Base-by-base conservation (phyloP, 2,113 vertebrate genomes). In the Coturnix japonica region DNA sequence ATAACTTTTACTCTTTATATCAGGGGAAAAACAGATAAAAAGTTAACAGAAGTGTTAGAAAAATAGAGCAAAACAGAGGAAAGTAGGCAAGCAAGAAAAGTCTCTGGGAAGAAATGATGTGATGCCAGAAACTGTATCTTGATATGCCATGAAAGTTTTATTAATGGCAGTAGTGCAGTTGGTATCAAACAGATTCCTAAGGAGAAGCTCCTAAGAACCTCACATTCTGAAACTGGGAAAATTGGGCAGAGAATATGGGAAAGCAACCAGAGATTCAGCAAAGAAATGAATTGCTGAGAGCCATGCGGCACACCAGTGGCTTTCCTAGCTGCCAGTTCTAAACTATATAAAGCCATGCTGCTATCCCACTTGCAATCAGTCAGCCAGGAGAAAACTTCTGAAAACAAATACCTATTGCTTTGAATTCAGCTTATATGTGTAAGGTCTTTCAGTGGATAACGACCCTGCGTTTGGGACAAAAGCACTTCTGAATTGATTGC, bases 401-500 rank as follows among this genome's bases (percentile, higher is more conserved):
- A 25, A 31, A 64, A 28, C 7, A 18, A 28, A 15, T 2, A 17
- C 16, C 47, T 9, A 22, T 1, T 39, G 28, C 18, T 57, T 28
- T 17, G 53, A 72, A 17, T 1, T 84, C 70, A 47, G 15, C 17
- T 46, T n/a, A 12, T 1, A 53, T 2, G 21, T 47, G 12, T 11
- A 4, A 47, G 28, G 3, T 28, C 43, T 65, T 39, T 11, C 65
- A 37, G 10, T 1, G 16, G 33, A 31, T n/a, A 35, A 39, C 7
- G 30, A 3, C 4, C 1, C 17, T 1, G n/a, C 2, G 1, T 8
- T 21, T 5, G 25, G 51, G 19, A 23, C 12, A 13, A 67, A 31
- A 4, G 30, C 13, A 5, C 31, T 28, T 51, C 8, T 19, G 26
- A 25, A 25, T 14, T 17, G 3, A 30, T 66, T 26, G 51, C 65